Percentiles rank a stretch among this genome's conserved stretches.
Evolutionary conservation across 2,888 invertebrate genomes (phyloP).

Genomic region (Drosophila suboccidentalis): DNA sequence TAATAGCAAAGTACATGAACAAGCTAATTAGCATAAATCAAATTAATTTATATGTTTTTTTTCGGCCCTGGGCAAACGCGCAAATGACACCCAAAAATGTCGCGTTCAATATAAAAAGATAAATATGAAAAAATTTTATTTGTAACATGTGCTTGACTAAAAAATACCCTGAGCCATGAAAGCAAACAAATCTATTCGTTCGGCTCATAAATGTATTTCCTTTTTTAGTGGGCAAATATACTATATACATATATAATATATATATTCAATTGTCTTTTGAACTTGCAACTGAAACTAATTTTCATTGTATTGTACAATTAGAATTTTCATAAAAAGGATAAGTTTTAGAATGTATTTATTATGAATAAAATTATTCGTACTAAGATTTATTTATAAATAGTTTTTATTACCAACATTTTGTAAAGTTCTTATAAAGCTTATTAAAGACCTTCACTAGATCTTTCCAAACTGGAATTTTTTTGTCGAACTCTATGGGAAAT

Average conservation of each 20-base stretch:
- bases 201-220: not conserved
- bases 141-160: not conserved
- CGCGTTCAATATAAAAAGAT: conserved; percentile 18
- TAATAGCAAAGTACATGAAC: conserved; percentile 26
- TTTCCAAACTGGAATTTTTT: not conserved
- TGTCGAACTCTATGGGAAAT: not conserved
- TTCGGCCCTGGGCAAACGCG: conserved; percentile 26
- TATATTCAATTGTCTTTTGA: not conserved
- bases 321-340: not conserved
- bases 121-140: conserved; percentile 1
- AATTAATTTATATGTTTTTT: conserved; percentile 51
- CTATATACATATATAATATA: not conserved
- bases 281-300: not conserved
- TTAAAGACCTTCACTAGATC: not conserved
- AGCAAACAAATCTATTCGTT: not conserved
- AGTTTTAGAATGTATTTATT: not conserved
- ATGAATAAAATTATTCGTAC: not conserved
- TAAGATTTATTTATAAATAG: not conserved
- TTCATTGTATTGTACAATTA: not conserved
- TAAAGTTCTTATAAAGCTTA: not conserved
- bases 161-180: not conserved
- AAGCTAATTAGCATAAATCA: conserved; percentile 67
- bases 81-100: conserved; percentile 31
- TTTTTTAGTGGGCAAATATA: conserved; percentile 1
- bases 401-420: not conserved